Evolutionary conservation across 2,797 vertebrate species (phyloP).

Genomic region (Emys orbicularis): DNA sequence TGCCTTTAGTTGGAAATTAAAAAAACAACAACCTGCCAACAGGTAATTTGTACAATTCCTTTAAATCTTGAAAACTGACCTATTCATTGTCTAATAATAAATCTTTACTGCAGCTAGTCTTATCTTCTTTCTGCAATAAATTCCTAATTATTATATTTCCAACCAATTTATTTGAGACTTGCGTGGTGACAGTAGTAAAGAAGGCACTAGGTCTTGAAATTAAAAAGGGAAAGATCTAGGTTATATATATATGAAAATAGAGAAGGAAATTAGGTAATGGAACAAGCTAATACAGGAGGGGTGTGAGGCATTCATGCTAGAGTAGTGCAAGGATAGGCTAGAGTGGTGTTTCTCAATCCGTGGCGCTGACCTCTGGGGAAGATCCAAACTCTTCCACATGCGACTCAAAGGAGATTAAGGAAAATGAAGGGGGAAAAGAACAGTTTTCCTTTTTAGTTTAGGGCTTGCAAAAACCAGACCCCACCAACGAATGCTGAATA

Average conservation of each 20-base stretch:
- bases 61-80: constrained; percentile 60
- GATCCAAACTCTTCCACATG: neutral
- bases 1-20: constrained; percentile 41
- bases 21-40: neutral
- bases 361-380: neutral
- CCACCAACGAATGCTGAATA: neutral
- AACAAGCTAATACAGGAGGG: constrained; percentile 9
- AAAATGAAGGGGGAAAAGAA: neutral
- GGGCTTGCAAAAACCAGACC: neutral
- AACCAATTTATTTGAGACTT: constrained; percentile 35
- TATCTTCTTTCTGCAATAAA: constrained; percentile 70
- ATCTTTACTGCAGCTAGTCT: constrained; percentile 65
- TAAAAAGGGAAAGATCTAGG: neutral
- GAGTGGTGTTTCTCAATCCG: accelerated
- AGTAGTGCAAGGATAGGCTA: constrained; percentile 9
- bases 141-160: constrained; percentile 64
- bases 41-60: constrained; percentile 43
- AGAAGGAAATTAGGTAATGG: neutral
- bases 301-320: neutral
- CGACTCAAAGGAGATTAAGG: neutral
- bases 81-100: constrained; percentile 70
- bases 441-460: neutral
- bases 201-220: neutral
- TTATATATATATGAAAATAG: neutral
- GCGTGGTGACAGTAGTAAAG: constrained; percentile 37